Evolutionary conservation across 2,888 invertebrate species (phyloP).

Genomic region (Orchestes rusci): DNA sequence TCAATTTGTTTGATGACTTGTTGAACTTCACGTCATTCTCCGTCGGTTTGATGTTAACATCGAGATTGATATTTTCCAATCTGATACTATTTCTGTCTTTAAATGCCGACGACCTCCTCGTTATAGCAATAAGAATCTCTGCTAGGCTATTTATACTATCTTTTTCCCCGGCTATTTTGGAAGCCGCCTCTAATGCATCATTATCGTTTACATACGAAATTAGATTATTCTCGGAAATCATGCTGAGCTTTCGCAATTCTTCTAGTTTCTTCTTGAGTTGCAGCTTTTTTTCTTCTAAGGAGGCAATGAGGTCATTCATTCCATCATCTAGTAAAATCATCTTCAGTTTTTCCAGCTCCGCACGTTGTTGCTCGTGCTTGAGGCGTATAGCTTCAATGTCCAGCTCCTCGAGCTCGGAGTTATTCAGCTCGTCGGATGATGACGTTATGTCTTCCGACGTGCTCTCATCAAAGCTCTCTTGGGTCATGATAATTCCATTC

Average conservation of each 20-base stretch:
- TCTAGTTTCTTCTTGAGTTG: conserved; percentile 39
- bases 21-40: conserved; percentile 38
- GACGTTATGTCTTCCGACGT: conserved; percentile 25
- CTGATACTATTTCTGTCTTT: conserved; percentile 41
- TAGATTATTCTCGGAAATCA: conserved; percentile 36
- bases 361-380: conserved; percentile 34
- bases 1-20: conserved; percentile 35
- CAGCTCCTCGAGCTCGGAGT: conserved; percentile 34
- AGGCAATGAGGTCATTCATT: conserved; percentile 40
- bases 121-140: conserved; percentile 41
- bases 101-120: conserved; percentile 39
- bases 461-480: too few species aligned
- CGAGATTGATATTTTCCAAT: conserved; percentile 40
- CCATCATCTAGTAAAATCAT: conserved; percentile 38
- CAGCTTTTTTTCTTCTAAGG: conserved; percentile 39
- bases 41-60: conserved; percentile 31
- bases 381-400: conserved; percentile 34
- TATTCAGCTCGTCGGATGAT: conserved; percentile 33
- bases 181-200: conserved; percentile 39
- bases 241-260: conserved; percentile 38
- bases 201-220: conserved; percentile 39
- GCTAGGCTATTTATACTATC: conserved; percentile 40
- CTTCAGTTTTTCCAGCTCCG: conserved; percentile 35
- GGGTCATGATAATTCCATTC: too few species aligned
- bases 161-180: conserved; percentile 36